Base-by-base conservation (phyloP, 2,888 invertebrate species). In the Heteromyza rotundicornis region DNA sequence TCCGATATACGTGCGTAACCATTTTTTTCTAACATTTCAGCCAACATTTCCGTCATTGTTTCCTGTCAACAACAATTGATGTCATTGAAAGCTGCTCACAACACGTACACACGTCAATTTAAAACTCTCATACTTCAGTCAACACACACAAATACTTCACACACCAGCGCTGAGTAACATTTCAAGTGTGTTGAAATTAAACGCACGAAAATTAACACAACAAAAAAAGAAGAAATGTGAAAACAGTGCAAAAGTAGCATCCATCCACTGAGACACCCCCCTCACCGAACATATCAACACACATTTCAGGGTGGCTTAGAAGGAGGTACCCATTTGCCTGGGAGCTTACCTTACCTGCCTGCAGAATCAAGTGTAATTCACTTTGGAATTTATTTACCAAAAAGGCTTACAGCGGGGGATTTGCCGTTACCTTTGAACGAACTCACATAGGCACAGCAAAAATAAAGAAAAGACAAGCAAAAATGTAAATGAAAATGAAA, bases 301-400 rank as follows among this genome's bases (percentile, higher is more conserved):
- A n/a, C 7, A 32, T 32, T 32, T 32, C 32, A 32, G 32, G 7
- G 32, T 5, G 12, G 32, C 12, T 8, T 8, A 32, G 12, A 5
- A 5, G 32, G 7, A n/a, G 40, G 40, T n/a, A n/a, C 40, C 8
- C 12, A n/a, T 7, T 3, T 40, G 40, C 16, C 14, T 7, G 14
- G 8, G 3, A 7, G n/a, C 16, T 17, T 47, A 19, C 19, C 47
- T 19, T 19, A 19, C 3, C 20, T 47, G 56, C 56, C 44, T 44
- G 56, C 56, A 19, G n/a, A n/a, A n/a, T 16, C 22, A 51, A 50
- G 16, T 50, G 50, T 58, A 58, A 58, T 58, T 58, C 58, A 58
- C 50, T 58, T 58, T 51, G 51, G 58, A 51, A 57, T 58, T 58
- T 58, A 58, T 58, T 57, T 49, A 51, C 50, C 35, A 36, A 23